These are phyloP conservation scores for Exephanes ischioxanthus DNA, from an alignment of 2,888 invertebrate species.

Conservation along the genomic window DNA sequence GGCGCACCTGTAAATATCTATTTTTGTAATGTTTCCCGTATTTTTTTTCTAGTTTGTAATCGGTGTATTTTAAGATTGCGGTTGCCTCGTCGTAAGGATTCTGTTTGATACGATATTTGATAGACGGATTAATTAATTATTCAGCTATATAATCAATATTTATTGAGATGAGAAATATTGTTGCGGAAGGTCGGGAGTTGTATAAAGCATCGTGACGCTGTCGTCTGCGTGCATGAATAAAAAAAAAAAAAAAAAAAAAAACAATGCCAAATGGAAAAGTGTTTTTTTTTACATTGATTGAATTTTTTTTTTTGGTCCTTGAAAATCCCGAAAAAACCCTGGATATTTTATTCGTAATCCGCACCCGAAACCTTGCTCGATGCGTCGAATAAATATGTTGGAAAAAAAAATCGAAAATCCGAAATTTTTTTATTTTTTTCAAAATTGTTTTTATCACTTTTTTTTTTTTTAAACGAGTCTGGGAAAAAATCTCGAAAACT, in stretches of 20 bases:
- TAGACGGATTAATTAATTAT: neutral
- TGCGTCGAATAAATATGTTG: too few species aligned
- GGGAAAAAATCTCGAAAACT: neutral
- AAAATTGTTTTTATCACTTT: too few species aligned
- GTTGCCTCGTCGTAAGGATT: conserved; percentile 12
- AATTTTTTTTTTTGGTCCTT: neutral
- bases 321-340: too few species aligned
- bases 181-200: neutral
- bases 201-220: conserved; percentile 50
- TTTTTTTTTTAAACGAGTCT: too few species aligned
- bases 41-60: conserved; percentile 18
- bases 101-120: conserved; percentile 1
- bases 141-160: conserved; percentile 37
- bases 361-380: too few species aligned
- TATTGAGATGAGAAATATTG: conserved; percentile 16
- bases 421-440: neutral
- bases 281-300: neutral
- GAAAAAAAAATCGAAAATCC: too few species aligned
- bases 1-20: conserved; percentile 9
- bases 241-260: conserved; percentile 35
- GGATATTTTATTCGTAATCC: too few species aligned
- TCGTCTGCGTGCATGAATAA: conserved; percentile 56
- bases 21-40: conserved; percentile 64
- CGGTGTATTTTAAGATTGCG: conserved; percentile 34
- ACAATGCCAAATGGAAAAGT: conserved; percentile 25